phyloP scores from a whole-genome alignment of 2,888 invertebrate species.

The Eupeodes luniger region DNA sequence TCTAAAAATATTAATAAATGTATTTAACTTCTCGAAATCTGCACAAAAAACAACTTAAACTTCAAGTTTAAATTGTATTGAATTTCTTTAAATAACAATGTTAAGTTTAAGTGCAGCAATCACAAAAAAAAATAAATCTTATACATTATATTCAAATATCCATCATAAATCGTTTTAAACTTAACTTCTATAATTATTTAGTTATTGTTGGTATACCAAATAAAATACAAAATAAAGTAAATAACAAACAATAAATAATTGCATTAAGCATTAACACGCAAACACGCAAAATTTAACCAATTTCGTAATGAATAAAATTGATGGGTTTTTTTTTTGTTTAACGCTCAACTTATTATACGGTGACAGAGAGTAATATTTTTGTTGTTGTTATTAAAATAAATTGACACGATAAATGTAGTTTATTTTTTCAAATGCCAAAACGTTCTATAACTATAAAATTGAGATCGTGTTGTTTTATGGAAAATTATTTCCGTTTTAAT shows the following conservation, averaged over 20 bases:
- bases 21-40: no score
- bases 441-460: background rate
- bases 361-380: background rate
- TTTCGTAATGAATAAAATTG: slow-evolving; percentile 32
- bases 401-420: background rate
- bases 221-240: slow-evolving; percentile 11
- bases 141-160: background rate
- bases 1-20: no score
- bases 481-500: background rate
- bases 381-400: background rate
- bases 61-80: no score
- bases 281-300: slow-evolving; percentile 33
- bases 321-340: slow-evolving; percentile 19
- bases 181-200: background rate
- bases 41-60: no score
- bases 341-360: background rate
- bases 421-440: slow-evolving; percentile 6
- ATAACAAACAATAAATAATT: slow-evolving; percentile 26
- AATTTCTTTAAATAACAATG: no score
- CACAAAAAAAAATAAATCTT: no score
- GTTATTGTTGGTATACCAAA: slow-evolving; percentile 33
- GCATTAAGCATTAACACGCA: slow-evolving; percentile 7
- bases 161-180: background rate
- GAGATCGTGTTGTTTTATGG: background rate
- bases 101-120: no score